Conservation (phyloP, 2,888 invertebrate genomes). For the Macaria liturata region DNA sequence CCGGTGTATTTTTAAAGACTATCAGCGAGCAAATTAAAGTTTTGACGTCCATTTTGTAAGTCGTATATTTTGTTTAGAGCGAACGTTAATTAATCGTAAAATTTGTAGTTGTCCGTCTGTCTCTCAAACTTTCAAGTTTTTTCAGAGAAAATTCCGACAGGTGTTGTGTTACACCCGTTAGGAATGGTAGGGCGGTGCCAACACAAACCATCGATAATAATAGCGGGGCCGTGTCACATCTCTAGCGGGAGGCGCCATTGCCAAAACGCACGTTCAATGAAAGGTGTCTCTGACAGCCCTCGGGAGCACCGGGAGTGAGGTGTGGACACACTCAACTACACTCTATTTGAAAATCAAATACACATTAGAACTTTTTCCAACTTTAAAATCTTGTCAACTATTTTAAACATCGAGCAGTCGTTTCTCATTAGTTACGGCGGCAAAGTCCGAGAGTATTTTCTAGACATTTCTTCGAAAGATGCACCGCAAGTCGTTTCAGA, state of each 20-base stretch:
- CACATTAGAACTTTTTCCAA: conserved; percentile 15
- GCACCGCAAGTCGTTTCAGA: conserved; percentile 57
- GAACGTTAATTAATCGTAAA: conserved; percentile 30
- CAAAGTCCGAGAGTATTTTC: conserved; percentile 4
- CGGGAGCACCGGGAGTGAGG: conserved; percentile 20
- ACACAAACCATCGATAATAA: conserved; percentile 38
- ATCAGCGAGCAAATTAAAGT: conserved; percentile 22
- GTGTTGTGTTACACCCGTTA: conserved; percentile 33
- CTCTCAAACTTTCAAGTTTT: conserved; percentile 17
- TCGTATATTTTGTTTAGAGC: conserved; percentile 24
- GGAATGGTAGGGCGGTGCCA: conserved; percentile 32
- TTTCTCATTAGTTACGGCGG: neutral
- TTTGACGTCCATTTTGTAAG: conserved; percentile 23
- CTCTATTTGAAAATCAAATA: neutral
- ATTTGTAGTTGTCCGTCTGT: conserved; percentile 27
- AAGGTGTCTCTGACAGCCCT: conserved; percentile 57
- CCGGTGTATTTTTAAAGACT: conserved; percentile 18
- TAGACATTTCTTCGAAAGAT: conserved; percentile 41
- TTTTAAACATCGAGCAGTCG: neutral
- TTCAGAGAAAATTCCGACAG: conserved; percentile 27
- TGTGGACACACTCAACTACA: conserved; percentile 18
- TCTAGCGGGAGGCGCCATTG: conserved; percentile 62
- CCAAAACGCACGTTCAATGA: conserved; percentile 63
- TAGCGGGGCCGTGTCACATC: conserved; percentile 33
- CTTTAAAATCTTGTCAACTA: neutral